Evolutionary conservation across 2,888 invertebrate species (phyloP), one percentile per base, ranked within the genome.

Genomic region (Melipona beecheii): DNA sequence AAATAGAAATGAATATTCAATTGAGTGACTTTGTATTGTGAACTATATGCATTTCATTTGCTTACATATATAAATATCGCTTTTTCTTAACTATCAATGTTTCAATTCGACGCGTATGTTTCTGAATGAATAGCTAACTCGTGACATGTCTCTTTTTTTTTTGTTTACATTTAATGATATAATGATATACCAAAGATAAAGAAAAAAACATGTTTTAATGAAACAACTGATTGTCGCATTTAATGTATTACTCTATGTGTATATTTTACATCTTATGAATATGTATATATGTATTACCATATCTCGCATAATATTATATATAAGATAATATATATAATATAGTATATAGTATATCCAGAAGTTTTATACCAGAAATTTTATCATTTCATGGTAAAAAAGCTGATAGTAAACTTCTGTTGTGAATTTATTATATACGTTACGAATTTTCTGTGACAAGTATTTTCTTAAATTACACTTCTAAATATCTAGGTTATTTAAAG

Each of bases 101-200:
- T 43, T 68, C n/a, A 31, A 64, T 36, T 43, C 2, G n/a, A 54
- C 27, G 2, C 1, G 17, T 64, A 58, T 49, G 36, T 21, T 15
- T 43, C 24, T n/a, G 36, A 36, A 36, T n/a, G 52, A 4, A 58
- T 24, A 24, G 50, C 27, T 49, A 24, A 43, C 21, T n/a, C 49
- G 49, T 58, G 43, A 36, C 19, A 64, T 36, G 9, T 31, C 0
- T 50, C 54, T 60, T 15, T 27, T 49, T 27, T 49, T 49, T 75
- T 78, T 78, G 50, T 75, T 75, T n/a, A 43, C 52, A 49, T 65
- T 68, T 72, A 75, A 84, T 83, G 49, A 49, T 52, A 75, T 62
- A 9, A 36, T 36, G 9, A 43, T 11, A 19, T 49, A 21, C 50
- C 52, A 24, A 62, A 80, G 62, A 58, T n/a, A 71, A 71, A 71